Evolutionary conservation across 2,113 vertebrate species (phyloP), one percentile per base, ranked within the genome.

Genomic region (Spizaetus ornatus): DNA sequence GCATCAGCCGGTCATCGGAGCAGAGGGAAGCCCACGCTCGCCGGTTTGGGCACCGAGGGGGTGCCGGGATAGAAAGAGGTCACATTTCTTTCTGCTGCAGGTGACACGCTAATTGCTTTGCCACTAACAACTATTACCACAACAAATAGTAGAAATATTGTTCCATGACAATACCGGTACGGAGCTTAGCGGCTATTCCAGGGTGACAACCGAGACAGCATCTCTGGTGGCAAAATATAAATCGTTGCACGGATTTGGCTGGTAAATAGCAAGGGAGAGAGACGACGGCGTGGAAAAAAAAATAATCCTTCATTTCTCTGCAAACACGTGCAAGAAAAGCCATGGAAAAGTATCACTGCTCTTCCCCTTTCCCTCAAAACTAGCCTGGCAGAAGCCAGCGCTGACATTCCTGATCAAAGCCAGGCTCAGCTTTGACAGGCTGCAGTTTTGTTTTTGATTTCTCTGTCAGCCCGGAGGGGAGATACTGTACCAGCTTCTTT

Each of bases 51-150:
- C 56, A 31, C 62, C 3, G 7, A 45, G 55, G 3, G n/a, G 67
- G 23, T 23, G 87, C 32, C 1, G 3, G 29, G 8, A 82, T 26
- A 62, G 36, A 63, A 81, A 20, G 82, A 86, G 89, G 93, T 89
- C 74, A 47, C 85, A 4, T 95, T 82, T 89, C 7, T 27, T 42
- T 2, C 20, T 15, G 86, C 86, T 93, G 80, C 90, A 96, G 95
- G 96, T 93, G 94, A 86, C 77, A 26, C 1, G 1, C 9, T 92
- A 83, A 95, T 95, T 84, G 79, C 82, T 89, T 27, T 19, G 94
- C 83, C 52, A 42, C 96, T 94, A 74, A 94, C 95, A 56, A 95
- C 95, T 74, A 97, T 96, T 88, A 88, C 97, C 97, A 97, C 97
- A 97, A 96, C 97, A 97, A 97, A 95, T 82, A 95, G 87, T 23